Evolutionary conservation across 1,140 invertebrate species (phyloP), one percentile per base, ranked within the genome.

Genomic region (Cydia pomonella): DNA sequence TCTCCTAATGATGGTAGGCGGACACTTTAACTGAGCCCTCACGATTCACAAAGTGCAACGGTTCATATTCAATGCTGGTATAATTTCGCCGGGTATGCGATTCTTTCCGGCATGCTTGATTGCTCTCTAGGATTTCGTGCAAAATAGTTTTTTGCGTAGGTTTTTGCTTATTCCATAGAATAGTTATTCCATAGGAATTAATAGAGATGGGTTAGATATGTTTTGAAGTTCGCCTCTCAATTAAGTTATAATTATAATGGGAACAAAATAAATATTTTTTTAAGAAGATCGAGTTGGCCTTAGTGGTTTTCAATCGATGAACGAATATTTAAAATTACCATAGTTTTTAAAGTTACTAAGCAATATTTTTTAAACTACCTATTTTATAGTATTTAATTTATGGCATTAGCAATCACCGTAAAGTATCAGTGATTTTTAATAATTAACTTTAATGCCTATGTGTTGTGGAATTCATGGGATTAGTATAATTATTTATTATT

Each of bases 1-100:
- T 12, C 16, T 38, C 29, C 27, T 69, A 69, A 33, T 29, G 63
- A 27, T 21, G 64, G 64, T 33, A 38, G 64, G 64, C 64, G 27
- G 64, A 38, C 64, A 41, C 16, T 33, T 69, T 18, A 18, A 10
- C 29, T 10, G n/a, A 33, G 64, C 9, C 27, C 29, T 69, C 64
- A 69, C 64, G 64, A 69, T 33, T 66, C 63, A 66, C 41, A 38
- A 69, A 38, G 64, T 69, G 64, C 29, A 33, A 66, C 63, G 29
- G 64, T 33, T 69, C 44, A 47, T 41, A 44, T 50, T 72, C 18
- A 2, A 47, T 44, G 29, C 64, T 69, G 12, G 44, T 72, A 72
- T 50, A 50, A 50, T 72, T 72, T 72, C 25, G 64, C 64, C 25
- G 5, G 64, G 13, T 69, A 69, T 29, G 64, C 16, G 25, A 29